Evolutionary conservation across 1,140 invertebrate genomes (phyloP), one percentile per base, ranked within the genome.

Genomic region (Diachasma alloeum): DNA sequence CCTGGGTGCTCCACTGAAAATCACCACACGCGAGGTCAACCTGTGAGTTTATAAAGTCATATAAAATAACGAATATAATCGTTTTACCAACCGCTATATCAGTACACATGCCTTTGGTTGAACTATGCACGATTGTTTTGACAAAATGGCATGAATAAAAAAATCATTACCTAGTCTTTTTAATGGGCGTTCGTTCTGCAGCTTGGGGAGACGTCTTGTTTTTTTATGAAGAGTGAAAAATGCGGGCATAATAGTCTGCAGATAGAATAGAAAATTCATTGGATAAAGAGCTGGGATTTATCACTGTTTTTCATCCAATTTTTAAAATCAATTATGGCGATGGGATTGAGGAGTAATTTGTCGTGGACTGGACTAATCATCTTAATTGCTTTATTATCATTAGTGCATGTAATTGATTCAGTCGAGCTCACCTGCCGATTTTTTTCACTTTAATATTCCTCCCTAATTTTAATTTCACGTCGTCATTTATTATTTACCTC

Each of bases 61-160:
- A 63, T 75, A 75, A 53, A 76, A 63, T 56, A 59, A 46, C 19
- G 48, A 59, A 76, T 76, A 76, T 63, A 71, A 63, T 71, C 24
- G 44, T 72, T 39, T 75, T 22, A 19, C 26, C 67, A 26, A 69
- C 67, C 4, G 71, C 71, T 10, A 48, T 19, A 72, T 46, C 68
- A 46, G 3, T 31, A n/a, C 19, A 46, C 69, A 53, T 44, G 69
- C 69, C 69, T 0, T 26, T 31, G 42, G 13, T 22, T 13, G 22
- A 44, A 17, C 22, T 48, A 11, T 5, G 42, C 8, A 11, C 36
- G 24, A 72, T 63, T 63, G 59, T 13, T 53, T 26, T 63, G 59
- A 63, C 24, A 63, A 24, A 63, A 26, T 24, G 15, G 9, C 11
- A 63, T 26, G 19, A 63, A 63, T 63, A 8, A 63, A 63, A 63